Evolutionary conservation across 2,113 vertebrate genomes (phyloP), one percentile per base, ranked within the genome.

Genomic region (Pangasianodon gigas): DNA sequence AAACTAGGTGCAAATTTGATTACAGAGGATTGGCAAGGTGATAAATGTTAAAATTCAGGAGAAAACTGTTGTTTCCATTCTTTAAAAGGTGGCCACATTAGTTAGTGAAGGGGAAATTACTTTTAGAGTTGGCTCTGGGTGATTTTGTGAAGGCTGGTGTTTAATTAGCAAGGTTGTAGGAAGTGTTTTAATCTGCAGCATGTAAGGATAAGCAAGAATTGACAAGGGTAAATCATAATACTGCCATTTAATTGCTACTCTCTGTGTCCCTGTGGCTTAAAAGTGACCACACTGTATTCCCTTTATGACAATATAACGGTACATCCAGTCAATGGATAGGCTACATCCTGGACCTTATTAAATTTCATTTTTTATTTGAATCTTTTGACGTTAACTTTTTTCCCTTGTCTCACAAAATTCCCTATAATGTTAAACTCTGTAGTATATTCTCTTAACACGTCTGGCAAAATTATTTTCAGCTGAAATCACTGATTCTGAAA

Each of bases 101-200:
- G 24, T 65, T 65, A 26, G 60, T 69, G 58, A 62, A 88, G 69
- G 52, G 21, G 37, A 56, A 65, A 77, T 87, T 32, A 65, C 81
- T 10, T 24, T 69, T 13, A 69, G n/a, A n/a, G 62, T 29, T 65
- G 58, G 58, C 19, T 0, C 7, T 24, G 62, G 26, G 62, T 67
- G 37, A 24, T 52, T 87, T 67, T 84, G 58, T 65, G 24, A 29
- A 29, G 86, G 32, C 79, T 65, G 10, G 6, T 19, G 80, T 67
- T 87, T 87, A 87, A 87, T 87, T 86, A 87, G 69, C 90, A 84
- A 79, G 37, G 26, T 54, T 74, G 84, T 62, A 85, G 48, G 24
- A 88, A 80, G 44, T n/a, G 46, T 48, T 77, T 77, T 58, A 56
- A 58, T 37, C 69, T 51, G 37, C 69, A 41, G 60, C 71, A 5